Evolutionary conservation across 2,797 vertebrate species (phyloP).

Genomic region (Zalophus californianus): DNA sequence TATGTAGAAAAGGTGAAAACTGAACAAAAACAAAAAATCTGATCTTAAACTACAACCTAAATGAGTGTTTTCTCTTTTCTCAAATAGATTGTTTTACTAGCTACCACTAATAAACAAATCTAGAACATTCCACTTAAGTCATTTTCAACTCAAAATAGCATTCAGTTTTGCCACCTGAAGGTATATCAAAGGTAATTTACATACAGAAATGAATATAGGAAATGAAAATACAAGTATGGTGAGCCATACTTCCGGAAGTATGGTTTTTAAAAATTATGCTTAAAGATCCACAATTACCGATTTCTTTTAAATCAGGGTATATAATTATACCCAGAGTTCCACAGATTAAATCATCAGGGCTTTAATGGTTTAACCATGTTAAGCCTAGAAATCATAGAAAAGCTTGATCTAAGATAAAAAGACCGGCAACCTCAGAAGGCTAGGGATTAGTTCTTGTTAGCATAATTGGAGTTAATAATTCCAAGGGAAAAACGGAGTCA

Average conservation of each 20-base stretch:
- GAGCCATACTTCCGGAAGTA: not conserved
- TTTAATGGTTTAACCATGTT: conserved; percentile 49
- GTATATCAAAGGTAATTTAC: not conserved
- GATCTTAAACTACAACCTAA: not conserved
- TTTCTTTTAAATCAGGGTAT: not conserved
- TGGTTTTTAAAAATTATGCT: not conserved
- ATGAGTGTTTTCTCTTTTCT: conserved; percentile 46
- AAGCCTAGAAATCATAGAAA: conserved; percentile 52
- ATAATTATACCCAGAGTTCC: not conserved
- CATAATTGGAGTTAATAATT: conserved; percentile 69
- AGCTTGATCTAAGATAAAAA: conserved; percentile 37
- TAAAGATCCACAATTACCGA: not conserved
- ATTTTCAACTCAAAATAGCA: conserved; percentile 55
- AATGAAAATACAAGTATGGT: not conserved
- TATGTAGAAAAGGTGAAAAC: not conserved
- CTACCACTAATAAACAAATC: not conserved
- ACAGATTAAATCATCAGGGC: not conserved
- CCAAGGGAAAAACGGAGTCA: conserved; percentile 55
- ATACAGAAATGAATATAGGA: conserved; percentile 1
- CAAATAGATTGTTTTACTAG: not conserved
- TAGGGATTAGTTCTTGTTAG: conserved; percentile 28
- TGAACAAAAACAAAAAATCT: not conserved
- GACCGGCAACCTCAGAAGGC: not conserved
- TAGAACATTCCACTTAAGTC: conserved; percentile 34
- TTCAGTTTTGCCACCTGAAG: conserved; percentile 1